Evolutionary conservation across 2,888 invertebrate genomes (phyloP), one percentile per base, ranked within the genome.

Genomic region (Zhuqinia jingwanae): DNA sequence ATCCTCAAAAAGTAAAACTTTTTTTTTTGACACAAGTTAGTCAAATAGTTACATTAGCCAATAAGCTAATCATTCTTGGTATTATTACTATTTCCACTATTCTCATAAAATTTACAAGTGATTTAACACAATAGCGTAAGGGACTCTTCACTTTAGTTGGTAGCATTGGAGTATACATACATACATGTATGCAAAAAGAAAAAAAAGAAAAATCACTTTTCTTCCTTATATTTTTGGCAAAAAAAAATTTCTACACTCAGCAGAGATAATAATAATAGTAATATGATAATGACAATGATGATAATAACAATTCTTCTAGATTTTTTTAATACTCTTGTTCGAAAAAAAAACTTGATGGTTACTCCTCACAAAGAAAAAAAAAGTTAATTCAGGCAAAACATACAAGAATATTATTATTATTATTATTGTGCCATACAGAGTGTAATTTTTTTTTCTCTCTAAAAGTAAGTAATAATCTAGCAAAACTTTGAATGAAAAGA

Each of bases 21-120:
- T n/a, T n/a, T n/a, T n/a, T n/a, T n/a, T 36, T 53, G n/a, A 53
- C 13, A 20, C 5, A 17, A 27, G 25, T 22, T 25, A 30, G n/a
- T n/a, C 25, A 60, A 30, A n/a, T n/a, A n/a, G n/a, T n/a, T n/a
- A n/a, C n/a, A n/a, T n/a, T n/a, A 65, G 17, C 3, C 65, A 30
- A 30, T 25, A 27, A 25, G 60, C 65, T 58, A 58, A 20, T 53
- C 53, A 36, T 36, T 36, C 36, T 36, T 3, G 36, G 36, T 45
- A 68, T 68, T 47, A 36, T 53, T 25, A 50, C 22, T 3, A 25
- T 17, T 63, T 36, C n/a, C 20, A 17, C 77, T 6, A 77, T 15
- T 50, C 79, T 36, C 22, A 65, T 79, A 79, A 79, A 63, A 79
- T 79, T 79, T 50, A 79, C 65, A 65, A 79, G 79, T 79, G 30